These are phyloP conservation scores for Meiosimyza platycephala DNA, from an alignment of 2,888 invertebrate genomes.

Conservation along the genomic window DNA sequence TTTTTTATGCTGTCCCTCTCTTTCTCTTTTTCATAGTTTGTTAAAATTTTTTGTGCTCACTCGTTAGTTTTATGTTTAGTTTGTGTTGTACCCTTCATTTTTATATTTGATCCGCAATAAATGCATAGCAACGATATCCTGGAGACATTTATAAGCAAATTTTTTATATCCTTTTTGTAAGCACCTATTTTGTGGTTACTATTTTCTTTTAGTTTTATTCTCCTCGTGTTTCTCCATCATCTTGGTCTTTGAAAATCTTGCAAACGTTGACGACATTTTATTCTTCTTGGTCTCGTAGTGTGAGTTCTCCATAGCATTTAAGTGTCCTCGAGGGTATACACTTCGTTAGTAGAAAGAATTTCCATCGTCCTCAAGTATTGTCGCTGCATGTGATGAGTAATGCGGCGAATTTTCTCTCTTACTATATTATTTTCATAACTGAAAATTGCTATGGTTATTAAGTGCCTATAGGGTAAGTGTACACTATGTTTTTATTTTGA, in stretches of 20 bases:
- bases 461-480: constrained; percentile 43
- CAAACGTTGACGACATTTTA: constrained; percentile 57
- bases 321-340: constrained; percentile 64
- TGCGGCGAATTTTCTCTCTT: not conserved
- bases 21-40: not conserved
- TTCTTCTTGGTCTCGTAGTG: not conserved
- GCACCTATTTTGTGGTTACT: not conserved
- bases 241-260: not conserved
- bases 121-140: constrained; percentile 28
- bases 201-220: constrained; percentile 2
- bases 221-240: not conserved
- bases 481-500: no score
- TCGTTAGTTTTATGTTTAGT: not conserved
- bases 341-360: constrained; percentile 55
- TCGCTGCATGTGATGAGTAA: not conserved
- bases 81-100: not conserved
- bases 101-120: constrained; percentile 21
- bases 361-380: constrained; percentile 6
- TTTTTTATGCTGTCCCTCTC: not conserved
- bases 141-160: constrained; percentile 23
- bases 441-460: constrained; percentile 65
- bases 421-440: constrained; percentile 61
- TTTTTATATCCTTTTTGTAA: constrained; percentile 1
- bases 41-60: not conserved
- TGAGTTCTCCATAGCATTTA: constrained; percentile 50